phyloP scores from a whole-genome alignment of 2,797 vertebrate species.

The Siniperca obscura region DNA sequence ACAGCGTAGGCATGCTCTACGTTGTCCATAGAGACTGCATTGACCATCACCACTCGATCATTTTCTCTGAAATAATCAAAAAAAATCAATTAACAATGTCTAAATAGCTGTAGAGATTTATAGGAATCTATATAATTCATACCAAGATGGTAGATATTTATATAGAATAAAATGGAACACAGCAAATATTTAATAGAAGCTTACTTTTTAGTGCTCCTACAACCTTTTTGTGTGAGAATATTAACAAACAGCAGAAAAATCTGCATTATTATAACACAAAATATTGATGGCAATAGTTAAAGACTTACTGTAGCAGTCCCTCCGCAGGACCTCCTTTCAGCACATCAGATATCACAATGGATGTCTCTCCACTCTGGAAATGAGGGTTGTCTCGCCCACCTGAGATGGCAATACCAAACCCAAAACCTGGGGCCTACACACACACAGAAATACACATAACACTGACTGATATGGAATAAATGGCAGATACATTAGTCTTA shows the following conservation, averaged over 20 bases:
- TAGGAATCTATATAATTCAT: not conserved
- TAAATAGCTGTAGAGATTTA: not conserved
- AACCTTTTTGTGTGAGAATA: not conserved
- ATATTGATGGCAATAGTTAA: not conserved
- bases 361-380: conserved; percentile 98
- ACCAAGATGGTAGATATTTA: not conserved
- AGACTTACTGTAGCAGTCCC: conserved; percentile 94
- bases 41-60: conserved; percentile 98
- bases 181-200: not conserved
- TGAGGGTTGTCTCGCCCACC: conserved; percentile 98
- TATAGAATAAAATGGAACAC: not conserved
- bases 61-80: conserved; percentile 89
- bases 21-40: conserved; percentile 98
- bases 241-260: not conserved
- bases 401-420: conserved; percentile 98
- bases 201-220: not conserved
- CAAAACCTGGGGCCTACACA: conserved; percentile 94
- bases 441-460: conserved; percentile 35
- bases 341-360: conserved; percentile 98
- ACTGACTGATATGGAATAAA: conserved; percentile 18
- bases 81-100: too few species aligned
- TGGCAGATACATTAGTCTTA: not conserved
- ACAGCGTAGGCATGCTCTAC: conserved; percentile 98
- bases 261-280: not conserved
- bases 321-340: conserved; percentile 98